A percentile compares a stretch with the other conserved stretches of the same genome.
Evolutionary conservation across 2,113 vertebrate genomes (phyloP).

Genomic region (Catagonus wagneri): DNA sequence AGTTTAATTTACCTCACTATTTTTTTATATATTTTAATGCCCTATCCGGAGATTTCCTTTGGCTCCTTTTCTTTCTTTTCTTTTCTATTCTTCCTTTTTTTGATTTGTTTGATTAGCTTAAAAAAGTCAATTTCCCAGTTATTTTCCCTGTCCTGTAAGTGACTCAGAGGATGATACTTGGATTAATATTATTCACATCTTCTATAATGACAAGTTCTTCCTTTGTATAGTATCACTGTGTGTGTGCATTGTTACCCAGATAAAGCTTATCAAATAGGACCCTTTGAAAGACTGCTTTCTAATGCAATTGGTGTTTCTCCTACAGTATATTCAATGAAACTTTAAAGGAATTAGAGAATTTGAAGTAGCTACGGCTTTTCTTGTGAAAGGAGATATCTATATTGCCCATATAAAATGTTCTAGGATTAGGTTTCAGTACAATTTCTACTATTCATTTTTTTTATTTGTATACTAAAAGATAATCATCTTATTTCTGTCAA

Average conservation of each 20-base stretch:
- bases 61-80: accelerated
- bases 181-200: not conserved
- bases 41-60: not conserved
- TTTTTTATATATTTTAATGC: not conserved
- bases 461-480: not conserved
- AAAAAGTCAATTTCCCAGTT: not conserved
- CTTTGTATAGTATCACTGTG: not conserved
- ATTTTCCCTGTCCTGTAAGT: not conserved
- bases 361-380: not conserved
- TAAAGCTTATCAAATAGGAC: not conserved
- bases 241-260: not conserved
- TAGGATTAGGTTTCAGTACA: not conserved
- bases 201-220: not conserved
- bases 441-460: not conserved
- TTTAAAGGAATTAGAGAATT: not conserved
- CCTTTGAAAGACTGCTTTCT: slow-evolving; percentile 50
- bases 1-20: slow-evolving; percentile 10
- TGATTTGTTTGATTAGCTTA: not conserved
- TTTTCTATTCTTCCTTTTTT: not conserved
- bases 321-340: not conserved
- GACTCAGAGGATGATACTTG: not conserved
- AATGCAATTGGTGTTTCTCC: not conserved
- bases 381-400: not conserved
- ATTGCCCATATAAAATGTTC: not conserved
- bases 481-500: slow-evolving; percentile 30